These are phyloP conservation scores for Otis tarda DNA, from an alignment of 2,113 vertebrate species.

Conservation along the genomic window DNA sequence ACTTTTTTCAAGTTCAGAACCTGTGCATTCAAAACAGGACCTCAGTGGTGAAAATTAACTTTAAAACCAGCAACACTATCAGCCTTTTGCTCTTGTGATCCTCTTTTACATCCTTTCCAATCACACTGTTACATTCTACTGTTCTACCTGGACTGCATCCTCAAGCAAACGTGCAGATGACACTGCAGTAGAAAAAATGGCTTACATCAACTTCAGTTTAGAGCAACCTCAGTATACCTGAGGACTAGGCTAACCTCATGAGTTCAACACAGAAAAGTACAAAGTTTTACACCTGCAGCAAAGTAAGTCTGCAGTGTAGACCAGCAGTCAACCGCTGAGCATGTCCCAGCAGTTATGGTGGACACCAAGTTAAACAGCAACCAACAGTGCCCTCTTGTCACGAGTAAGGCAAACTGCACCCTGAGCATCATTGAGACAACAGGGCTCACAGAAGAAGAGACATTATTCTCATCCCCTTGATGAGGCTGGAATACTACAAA, in stretches of 20 bases:
- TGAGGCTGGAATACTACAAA: background rate
- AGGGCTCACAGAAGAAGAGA: background rate
- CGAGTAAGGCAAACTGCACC: background rate
- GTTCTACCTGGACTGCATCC: background rate
- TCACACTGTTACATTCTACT: background rate
- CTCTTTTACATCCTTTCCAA: background rate
- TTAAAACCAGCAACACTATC: background rate
- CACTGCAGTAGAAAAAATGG: background rate
- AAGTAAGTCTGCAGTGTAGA: background rate
- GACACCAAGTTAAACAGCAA: background rate
- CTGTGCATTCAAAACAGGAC: background rate
- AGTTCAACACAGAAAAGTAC: background rate
- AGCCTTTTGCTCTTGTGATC: background rate
- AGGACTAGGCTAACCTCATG: background rate
- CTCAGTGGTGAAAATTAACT: background rate
- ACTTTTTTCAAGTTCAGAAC: background rate
- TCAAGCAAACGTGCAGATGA: background rate
- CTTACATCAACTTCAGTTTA: background rate
- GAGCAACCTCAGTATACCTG: background rate
- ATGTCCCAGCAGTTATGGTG: background rate
- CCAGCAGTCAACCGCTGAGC: background rate
- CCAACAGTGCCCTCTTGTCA: background rate
- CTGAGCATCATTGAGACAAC: background rate
- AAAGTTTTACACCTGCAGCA: background rate
- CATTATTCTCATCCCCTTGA: background rate